Base-by-base conservation (phyloP, 2,113 vertebrate genomes). In the Channa argus region DNA sequence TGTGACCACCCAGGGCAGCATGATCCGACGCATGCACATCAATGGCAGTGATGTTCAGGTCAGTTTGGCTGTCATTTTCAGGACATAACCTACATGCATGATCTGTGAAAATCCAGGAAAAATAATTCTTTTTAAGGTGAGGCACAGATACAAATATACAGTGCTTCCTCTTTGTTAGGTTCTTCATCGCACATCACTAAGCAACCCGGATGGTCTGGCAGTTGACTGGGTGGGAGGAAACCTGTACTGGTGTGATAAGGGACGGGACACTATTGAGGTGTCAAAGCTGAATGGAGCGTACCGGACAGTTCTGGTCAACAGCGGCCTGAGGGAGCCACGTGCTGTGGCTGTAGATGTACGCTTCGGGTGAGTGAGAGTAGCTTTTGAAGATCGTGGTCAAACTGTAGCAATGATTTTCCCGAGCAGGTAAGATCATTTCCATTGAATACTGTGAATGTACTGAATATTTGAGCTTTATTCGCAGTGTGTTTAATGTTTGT, bases 221-320 rank as follows among this genome's bases (percentile, higher is more conserved):
- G 98, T 99, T 53, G 98, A 99, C 91, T 99, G 98, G 98, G 97
- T 99, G 10, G 98, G 96, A 10, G 97, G 97, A 53, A 99, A 99
- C 91, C 93, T 99, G 59, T 99, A 99, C 93, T 99, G 98, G 98
- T 99, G 98, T 0, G 98, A 99, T 92, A 99, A 99, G 83, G 98
- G 98, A n/a, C 89, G 97, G 53, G 98, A 99, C 86, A 99, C 97
- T 71, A 99, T 99, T 0, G 98, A 99, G 79, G 97, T 99, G 78
- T 99, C 98, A 0, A 99, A 98, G 91, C 95, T 99, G 77, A 98
- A 96, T 0, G 97, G 98, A 1, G 97, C 97, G 0, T 99, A 98
- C 79, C 94, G 98, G 61, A 98, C 96, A 0, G 96, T 99, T 85
- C 92, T 99, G 91, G 96, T 99, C 74, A 99, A 97, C 94, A 96